phyloP scores from a whole-genome alignment of 2,113 vertebrate genomes.

The Rhea americana region DNA sequence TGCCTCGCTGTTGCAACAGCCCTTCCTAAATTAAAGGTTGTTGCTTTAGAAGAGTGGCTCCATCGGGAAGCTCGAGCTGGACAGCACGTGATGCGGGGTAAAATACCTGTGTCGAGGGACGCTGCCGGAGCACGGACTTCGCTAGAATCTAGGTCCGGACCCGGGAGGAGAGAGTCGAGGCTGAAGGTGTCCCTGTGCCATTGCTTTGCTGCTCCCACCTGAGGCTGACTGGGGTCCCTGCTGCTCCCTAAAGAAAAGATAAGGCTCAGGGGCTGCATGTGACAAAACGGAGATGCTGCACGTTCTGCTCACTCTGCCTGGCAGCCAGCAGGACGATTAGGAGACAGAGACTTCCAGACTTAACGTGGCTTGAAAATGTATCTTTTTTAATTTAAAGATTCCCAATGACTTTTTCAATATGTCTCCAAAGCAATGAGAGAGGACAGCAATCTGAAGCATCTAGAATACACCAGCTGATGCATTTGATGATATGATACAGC shows the following conservation, averaged over 20 bases:
- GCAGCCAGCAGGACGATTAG: not conserved
- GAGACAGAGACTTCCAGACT: not conserved
- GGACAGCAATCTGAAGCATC: not conserved
- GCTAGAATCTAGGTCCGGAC: constrained; percentile 11
- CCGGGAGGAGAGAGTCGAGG: not conserved
- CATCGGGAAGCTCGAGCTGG: not conserved
- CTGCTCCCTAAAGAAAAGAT: constrained; percentile 52
- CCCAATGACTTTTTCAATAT: not conserved
- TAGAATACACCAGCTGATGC: accelerated
- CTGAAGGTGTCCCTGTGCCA: constrained; percentile 31
- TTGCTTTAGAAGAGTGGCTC: not conserved
- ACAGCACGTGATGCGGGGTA: not conserved
- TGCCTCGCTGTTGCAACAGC: not conserved
- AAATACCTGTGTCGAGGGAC: constrained; percentile 7
- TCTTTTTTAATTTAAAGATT: not conserved
- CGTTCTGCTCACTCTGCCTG: not conserved
- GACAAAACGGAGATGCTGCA: not conserved
- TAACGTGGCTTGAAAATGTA: not conserved
- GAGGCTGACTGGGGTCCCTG: constrained; percentile 39
- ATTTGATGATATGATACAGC: not conserved
- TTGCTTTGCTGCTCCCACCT: constrained; percentile 42
- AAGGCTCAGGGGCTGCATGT: not conserved
- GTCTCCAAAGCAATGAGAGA: not conserved
- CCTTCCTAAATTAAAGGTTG: not conserved
- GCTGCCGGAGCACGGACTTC: constrained; percentile 20